Evolutionary conservation across 2,113 vertebrate genomes (phyloP), one percentile per base, ranked within the genome.

Genomic region (Naja naja): DNA sequence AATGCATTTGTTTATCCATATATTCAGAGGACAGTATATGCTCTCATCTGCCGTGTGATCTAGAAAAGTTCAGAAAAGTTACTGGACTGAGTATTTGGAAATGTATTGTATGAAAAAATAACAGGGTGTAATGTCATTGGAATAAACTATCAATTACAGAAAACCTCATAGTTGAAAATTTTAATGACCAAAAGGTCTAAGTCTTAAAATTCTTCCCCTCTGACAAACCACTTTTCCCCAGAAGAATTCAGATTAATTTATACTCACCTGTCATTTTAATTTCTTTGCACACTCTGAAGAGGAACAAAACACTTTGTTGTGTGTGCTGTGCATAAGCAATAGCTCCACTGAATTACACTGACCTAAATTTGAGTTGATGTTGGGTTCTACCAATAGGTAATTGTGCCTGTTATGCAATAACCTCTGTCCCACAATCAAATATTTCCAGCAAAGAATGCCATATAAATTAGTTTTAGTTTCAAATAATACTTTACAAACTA

Each of bases 271-370:
- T 93, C 85, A 93, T 89, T 91, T 95, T 89, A 6, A 74, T 34
- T 74, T 74, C 30, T 86, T 60, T 87, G 94, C 96, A 53, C 86
- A 34, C 90, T 91, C 95, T 96, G 91, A 96, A 92, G 91, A 95
- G 43, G 89, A 96, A 94, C 55, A 95, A 96, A 92, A 91, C 94
- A 87, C 3, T 94, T 96, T 95, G 93, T 58, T 93, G 90, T 85
- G 88, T 58, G 55, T 90, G 95, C 93, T 58, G 55, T 90, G 95
- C 93, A 93, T 86, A 94, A 86, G 39, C 39, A 94, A 74, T 5
- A 34, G 64, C 74, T 94, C 7, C 25, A 81, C 25, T 43, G 27
- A 93, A 60, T 90, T 85, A 81, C 25, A 45, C 58, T 86, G 49
- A 92, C 89, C 10, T 90, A 90, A 60, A 93, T 3, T 34, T 89